phyloP scores from a whole-genome alignment of 2,888 invertebrate species.

The Sylvicola fuscatus region DNA sequence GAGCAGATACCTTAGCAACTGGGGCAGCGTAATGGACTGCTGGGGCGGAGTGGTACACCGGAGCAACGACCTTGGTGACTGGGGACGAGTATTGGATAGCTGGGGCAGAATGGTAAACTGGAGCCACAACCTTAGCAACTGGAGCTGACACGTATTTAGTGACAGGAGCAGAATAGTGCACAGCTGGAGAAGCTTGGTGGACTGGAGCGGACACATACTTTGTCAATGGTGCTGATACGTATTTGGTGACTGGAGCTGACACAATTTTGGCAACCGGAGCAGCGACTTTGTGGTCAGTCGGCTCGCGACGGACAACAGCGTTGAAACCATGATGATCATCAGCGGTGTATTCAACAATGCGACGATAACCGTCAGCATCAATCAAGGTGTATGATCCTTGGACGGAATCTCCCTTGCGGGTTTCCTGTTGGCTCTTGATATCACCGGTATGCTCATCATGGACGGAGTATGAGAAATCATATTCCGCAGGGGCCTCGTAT shows the following conservation, averaged over 20 bases:
- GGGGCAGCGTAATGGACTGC: no score
- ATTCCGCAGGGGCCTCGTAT: slow-evolving; percentile 18
- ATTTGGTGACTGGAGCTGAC: background rate
- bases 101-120: no score
- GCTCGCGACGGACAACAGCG: slow-evolving; percentile 31
- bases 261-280: slow-evolving; percentile 1
- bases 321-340: slow-evolving; percentile 33
- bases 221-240: slow-evolving; percentile 1
- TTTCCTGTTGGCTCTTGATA: slow-evolving; percentile 29
- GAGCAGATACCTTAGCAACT: no score
- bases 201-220: background rate
- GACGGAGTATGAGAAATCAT: slow-evolving; percentile 29
- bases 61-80: no score
- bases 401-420: slow-evolving; percentile 29
- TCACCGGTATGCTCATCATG: slow-evolving; percentile 30
- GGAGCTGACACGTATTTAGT: no score
- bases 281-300: slow-evolving; percentile 9
- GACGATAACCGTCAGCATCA: slow-evolving; percentile 31
- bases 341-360: slow-evolving; percentile 32
- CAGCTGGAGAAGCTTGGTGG: no score
- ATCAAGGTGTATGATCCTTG: slow-evolving; percentile 30
- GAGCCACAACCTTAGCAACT: no score
- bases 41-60: no score
- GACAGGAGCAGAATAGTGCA: no score
- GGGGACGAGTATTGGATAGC: no score